Percentiles rank a stretch among this genome's conserved stretches.
Conservation (phyloP, 1,140 invertebrate genomes). For the Trissolcus basalis region DNA sequence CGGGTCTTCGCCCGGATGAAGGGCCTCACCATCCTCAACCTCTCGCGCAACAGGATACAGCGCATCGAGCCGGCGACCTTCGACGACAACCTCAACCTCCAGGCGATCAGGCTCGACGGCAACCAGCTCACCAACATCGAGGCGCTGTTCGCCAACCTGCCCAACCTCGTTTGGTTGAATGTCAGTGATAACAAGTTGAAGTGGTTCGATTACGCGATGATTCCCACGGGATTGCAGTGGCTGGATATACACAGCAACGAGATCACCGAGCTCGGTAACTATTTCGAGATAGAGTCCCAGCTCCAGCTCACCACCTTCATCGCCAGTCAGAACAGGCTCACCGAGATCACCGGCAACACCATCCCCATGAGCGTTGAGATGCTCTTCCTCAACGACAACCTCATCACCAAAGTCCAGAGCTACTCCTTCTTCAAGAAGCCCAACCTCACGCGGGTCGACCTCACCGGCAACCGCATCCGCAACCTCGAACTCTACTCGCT, state of each 20-base stretch:
- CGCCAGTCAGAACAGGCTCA: conserved; percentile 89
- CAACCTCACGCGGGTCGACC: conserved; percentile 89
- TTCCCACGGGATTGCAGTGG: conserved; percentile 92
- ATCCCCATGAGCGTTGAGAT: conserved; percentile 92
- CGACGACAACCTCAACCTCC: conserved; percentile 88
- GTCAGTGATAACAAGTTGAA: conserved; percentile 92
- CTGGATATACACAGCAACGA: conserved; percentile 92
- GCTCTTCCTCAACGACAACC: conserved; percentile 89
- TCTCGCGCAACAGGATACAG: conserved; percentile 91
- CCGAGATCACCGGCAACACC: conserved; percentile 89
- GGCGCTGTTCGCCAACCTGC: conserved; percentile 89
- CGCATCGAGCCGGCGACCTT: conserved; percentile 90
- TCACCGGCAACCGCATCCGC: conserved; percentile 89
- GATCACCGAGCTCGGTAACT: conserved; percentile 91
- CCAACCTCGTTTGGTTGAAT: conserved; percentile 92
- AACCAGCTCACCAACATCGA: conserved; percentile 91
- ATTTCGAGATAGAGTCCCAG: conserved; percentile 90
- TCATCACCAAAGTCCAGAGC: conserved; percentile 90
- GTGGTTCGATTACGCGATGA: conserved; percentile 93
- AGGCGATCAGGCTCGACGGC: conserved; percentile 90
- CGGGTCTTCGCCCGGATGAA: conserved; percentile 89
- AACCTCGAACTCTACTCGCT: conserved; percentile 91
- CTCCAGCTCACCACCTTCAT: conserved; percentile 89
- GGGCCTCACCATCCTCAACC: conserved; percentile 89
- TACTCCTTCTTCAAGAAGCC: conserved; percentile 96